Conservation (phyloP, 2,888 invertebrate genomes). For the Nephrotoma appendiculata region DNA sequence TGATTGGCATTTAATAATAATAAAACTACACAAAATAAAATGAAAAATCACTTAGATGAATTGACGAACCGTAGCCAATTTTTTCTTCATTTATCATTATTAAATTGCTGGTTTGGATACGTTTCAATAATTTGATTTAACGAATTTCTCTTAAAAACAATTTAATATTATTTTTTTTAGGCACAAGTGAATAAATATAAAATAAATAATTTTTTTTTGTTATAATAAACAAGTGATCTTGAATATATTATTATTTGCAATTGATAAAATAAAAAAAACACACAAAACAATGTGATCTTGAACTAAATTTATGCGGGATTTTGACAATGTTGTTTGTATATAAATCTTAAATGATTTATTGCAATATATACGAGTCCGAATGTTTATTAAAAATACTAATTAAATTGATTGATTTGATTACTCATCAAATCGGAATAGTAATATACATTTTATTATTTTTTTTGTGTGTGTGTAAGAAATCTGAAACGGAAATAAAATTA, state of each 20-base stretch:
- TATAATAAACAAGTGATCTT: neutral
- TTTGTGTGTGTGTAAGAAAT: neutral
- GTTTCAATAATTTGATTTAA: slow-evolving; percentile 9
- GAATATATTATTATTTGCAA: neutral
- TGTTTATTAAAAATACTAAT: neutral
- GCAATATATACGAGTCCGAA: neutral
- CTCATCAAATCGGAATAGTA: neutral
- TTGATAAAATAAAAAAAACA: neutral
- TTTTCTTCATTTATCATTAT: neutral
- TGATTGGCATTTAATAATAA: neutral
- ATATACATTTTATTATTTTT: neutral
- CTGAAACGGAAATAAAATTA: neutral
- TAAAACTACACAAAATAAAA: neutral
- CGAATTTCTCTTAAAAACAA: neutral
- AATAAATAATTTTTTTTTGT: neutral
- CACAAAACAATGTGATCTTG: neutral
- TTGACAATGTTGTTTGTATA: neutral
- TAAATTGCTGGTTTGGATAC: slow-evolving; percentile 9
- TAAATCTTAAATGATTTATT: neutral
- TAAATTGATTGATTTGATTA: neutral
- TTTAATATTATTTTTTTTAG: neutral
- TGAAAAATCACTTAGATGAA: slow-evolving; percentile 9
- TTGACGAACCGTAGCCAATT: slow-evolving; percentile 11
- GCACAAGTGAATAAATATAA: neutral
- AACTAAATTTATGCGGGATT: neutral